Percentiles rank a stretch among this genome's conserved stretches.
These are phyloP conservation scores for Dolomedes plantarius DNA, from an alignment of 2,888 invertebrate genomes.

Conservation along the genomic window DNA sequence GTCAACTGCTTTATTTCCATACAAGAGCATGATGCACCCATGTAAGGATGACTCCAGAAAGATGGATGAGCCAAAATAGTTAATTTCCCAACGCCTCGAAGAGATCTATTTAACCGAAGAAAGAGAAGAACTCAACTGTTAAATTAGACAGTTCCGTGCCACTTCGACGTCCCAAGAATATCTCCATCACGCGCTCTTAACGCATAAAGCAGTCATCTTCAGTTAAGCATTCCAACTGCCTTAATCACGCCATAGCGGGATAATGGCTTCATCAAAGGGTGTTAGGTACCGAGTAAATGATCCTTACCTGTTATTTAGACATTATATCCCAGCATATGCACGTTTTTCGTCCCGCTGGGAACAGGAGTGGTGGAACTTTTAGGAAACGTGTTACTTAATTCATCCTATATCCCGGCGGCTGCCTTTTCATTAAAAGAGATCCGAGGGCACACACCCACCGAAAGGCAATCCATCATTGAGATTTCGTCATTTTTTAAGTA, in stretches of 20 bases:
- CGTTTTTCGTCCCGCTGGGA: constrained; percentile 28
- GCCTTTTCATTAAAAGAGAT: constrained; percentile 58
- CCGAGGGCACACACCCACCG: neutral
- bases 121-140: too few species aligned
- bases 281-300: constrained; percentile 57
- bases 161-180: too few species aligned
- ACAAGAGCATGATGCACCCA: too few species aligned
- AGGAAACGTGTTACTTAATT: constrained; percentile 65
- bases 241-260: constrained; percentile 15
- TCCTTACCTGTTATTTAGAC: constrained; percentile 70
- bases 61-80: too few species aligned
- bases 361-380: constrained; percentile 47
- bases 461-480: neutral
- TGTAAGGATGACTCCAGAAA: too few species aligned
- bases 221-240: too few species aligned
- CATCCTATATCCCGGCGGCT: constrained; percentile 37
- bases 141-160: too few species aligned
- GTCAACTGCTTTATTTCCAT: too few species aligned
- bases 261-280: constrained; percentile 71
- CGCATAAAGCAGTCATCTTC: too few species aligned
- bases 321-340: constrained; percentile 31
- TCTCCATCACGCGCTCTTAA: too few species aligned
- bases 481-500: constrained; percentile 33
- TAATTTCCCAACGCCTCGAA: too few species aligned
- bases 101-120: too few species aligned